A percentile compares a stretch with the other conserved stretches of the same genome.
phyloP scores from a whole-genome alignment of 2,113 vertebrate species.

The Aegithalos caudatus region DNA sequence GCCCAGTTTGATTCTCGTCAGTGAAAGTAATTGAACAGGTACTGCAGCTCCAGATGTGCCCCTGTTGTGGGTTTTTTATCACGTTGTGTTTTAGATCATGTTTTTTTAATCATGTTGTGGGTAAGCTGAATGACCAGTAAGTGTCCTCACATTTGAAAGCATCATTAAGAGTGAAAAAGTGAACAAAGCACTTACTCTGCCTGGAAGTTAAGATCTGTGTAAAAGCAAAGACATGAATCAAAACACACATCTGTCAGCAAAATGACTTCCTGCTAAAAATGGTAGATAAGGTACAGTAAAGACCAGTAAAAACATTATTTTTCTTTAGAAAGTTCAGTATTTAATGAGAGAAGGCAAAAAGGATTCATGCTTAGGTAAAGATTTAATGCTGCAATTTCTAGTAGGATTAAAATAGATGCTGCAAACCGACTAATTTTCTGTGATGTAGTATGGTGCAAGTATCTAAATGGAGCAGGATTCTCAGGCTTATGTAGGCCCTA shows the following conservation, averaged over 20 bases:
- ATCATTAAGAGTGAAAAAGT: background rate
- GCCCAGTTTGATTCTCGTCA: background rate
- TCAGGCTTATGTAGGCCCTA: background rate
- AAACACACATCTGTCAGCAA: background rate
- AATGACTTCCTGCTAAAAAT: background rate
- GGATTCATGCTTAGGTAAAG: background rate
- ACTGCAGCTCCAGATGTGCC: background rate
- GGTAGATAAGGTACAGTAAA: background rate
- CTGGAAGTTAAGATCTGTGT: background rate
- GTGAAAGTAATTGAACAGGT: background rate
- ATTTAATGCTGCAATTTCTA: background rate
- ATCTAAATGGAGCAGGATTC: background rate
- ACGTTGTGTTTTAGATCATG: accelerated
- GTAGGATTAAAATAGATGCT: background rate
- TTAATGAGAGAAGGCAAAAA: background rate
- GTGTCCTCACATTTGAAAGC: background rate
- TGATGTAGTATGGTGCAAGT: background rate
- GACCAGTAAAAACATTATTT: background rate
- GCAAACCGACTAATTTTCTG: background rate
- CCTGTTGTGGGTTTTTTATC: background rate
- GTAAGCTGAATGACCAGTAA: background rate
- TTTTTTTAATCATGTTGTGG: background rate
- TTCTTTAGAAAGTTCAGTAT: background rate
- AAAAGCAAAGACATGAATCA: background rate
- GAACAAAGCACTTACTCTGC: background rate